These are phyloP conservation scores for human DNA, from an alignment of 2,113 vertebrate genomes.

Conservation along the genomic window DNA sequence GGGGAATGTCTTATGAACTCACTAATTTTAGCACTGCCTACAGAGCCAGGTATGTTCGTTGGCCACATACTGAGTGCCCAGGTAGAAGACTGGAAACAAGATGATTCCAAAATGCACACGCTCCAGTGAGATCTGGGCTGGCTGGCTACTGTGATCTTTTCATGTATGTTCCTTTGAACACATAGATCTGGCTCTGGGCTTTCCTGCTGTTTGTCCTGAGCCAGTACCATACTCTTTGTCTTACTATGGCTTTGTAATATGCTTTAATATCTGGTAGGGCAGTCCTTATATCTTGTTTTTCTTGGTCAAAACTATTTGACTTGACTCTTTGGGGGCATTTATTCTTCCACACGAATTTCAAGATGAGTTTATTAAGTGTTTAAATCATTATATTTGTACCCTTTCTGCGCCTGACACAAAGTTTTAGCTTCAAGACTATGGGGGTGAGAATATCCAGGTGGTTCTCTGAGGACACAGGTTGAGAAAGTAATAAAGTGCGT, in stretches of 20 bases:
- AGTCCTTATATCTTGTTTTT: neutral
- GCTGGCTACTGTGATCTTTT: neutral
- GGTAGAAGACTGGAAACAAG: neutral
- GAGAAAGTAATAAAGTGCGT: neutral
- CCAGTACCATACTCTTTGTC: neutral
- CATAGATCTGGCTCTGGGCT: neutral
- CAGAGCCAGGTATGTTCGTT: neutral
- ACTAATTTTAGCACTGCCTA: rapidly evolving
- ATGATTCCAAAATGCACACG: neutral
- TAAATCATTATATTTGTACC: neutral
- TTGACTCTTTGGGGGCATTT: neutral
- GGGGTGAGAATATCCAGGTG: neutral
- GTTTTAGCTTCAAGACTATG: neutral
- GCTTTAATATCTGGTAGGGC: neutral
- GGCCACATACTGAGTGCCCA: neutral
- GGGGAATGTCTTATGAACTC: neutral
- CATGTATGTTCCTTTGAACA: too few relatives aligned
- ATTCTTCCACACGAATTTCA: neutral
- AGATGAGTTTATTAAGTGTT: neutral
- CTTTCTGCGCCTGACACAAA: neutral
- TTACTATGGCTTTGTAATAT: neutral
- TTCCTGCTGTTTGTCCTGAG: neutral
- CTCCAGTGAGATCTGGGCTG: neutral
- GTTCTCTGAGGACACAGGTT: neutral
- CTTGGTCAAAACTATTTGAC: neutral